Conservation (phyloP, 1,140 invertebrate species). For the Latrodectus geometricus region DNA sequence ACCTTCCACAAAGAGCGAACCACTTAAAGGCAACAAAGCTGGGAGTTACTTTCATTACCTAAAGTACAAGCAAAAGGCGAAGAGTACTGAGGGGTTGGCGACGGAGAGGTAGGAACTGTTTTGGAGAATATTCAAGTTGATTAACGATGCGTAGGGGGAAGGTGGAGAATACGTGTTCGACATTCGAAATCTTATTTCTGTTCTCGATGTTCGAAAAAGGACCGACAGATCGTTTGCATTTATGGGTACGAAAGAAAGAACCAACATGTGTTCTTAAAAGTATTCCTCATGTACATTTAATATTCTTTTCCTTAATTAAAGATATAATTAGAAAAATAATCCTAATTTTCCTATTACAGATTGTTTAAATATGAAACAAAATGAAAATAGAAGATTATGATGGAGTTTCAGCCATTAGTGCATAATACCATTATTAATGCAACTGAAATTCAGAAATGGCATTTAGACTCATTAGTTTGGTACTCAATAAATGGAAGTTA, state of each 20-base stretch:
- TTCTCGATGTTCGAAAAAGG: constrained; percentile 27
- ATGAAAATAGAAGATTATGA: neutral
- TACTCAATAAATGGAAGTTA: too few relatives aligned
- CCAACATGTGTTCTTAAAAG: neutral
- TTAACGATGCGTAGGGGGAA: constrained; percentile 40
- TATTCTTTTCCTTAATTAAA: too few relatives aligned
- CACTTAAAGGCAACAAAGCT: constrained; percentile 41
- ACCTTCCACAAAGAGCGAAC: neutral
- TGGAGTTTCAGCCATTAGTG: too few relatives aligned
- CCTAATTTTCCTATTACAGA: neutral
- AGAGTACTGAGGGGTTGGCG: neutral
- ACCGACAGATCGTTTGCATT: constrained; percentile 21
- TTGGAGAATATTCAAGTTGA: constrained; percentile 51
- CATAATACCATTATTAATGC: too few relatives aligned
- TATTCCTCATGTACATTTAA: too few relatives aligned
- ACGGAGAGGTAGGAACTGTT: neutral
- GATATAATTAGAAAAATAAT: neutral
- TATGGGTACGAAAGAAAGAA: neutral
- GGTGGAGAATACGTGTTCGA: constrained; percentile 44
- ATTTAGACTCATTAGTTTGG: too few relatives aligned
- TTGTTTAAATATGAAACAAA: neutral
- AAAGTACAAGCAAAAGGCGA: constrained; percentile 24
- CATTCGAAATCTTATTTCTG: constrained; percentile 41
- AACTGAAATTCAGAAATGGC: too few relatives aligned
- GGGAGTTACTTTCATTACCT: constrained; percentile 37